Percentiles rank a stretch among this genome's conserved stretches.
These are phyloP conservation scores for Euphonia xanthogaster DNA, from an alignment of 2,797 vertebrate species.

Conservation along the genomic window DNA sequence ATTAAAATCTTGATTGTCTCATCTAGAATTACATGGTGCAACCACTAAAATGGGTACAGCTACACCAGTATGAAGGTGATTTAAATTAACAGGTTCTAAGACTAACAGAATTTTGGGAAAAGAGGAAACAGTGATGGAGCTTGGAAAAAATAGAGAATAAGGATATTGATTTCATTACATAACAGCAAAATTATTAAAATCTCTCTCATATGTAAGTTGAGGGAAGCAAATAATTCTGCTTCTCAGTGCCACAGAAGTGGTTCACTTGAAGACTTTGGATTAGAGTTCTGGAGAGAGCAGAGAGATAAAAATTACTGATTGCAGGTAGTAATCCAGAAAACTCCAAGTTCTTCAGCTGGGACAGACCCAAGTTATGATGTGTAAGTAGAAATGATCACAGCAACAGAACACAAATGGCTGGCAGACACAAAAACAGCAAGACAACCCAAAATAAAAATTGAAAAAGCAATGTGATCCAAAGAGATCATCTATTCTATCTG, in stretches of 20 bases:
- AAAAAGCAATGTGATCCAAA: neutral
- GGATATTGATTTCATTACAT: neutral
- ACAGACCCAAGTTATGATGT: neutral
- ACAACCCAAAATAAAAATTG: neutral
- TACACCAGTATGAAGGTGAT: neutral
- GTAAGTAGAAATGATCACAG: neutral
- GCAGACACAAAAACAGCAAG: neutral
- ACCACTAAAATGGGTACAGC: neutral
- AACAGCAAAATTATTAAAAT: neutral
- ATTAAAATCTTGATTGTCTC: neutral
- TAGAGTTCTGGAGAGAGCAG: neutral
- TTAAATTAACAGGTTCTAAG: neutral
- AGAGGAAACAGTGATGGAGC: neutral
- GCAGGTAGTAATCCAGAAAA: neutral
- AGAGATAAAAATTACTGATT: neutral
- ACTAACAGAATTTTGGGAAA: neutral
- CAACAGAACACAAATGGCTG: neutral
- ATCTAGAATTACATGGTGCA: neutral
- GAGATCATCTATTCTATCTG: neutral
- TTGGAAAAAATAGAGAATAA: neutral
- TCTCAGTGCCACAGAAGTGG: neutral
- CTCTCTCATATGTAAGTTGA: neutral
- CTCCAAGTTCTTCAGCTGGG: fast-evolving
- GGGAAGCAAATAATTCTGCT: neutral
- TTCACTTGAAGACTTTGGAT: neutral